phyloP scores from a whole-genome alignment of 2,888 invertebrate species.

The Drosophila histrio region DNA sequence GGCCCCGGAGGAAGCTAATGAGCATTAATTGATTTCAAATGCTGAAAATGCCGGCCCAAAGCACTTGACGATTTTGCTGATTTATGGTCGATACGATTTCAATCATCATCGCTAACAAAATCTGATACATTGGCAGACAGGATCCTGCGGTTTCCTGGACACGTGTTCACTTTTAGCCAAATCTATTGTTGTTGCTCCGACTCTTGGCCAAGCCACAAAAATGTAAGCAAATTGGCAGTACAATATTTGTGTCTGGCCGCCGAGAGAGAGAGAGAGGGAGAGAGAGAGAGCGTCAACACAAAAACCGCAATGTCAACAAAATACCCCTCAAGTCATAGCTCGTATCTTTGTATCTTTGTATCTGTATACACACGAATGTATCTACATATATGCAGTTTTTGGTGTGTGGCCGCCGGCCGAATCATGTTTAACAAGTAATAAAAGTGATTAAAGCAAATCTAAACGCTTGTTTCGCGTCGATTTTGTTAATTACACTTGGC shows the following conservation, averaged over 20 bases:
- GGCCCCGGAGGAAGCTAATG: constrained; percentile 39
- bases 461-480: constrained; percentile 54
- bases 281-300: constrained; percentile 14
- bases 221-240: constrained; percentile 21
- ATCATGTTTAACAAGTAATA: constrained; percentile 73
- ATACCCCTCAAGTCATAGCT: constrained; percentile 22
- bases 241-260: constrained; percentile 37
- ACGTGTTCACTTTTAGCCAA: constrained; percentile 45
- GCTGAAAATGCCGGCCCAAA: constrained; percentile 1
- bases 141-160: constrained; percentile 69
- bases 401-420: constrained; percentile 47
- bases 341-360: constrained; percentile 14
- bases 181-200: constrained; percentile 2
- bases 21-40: constrained; percentile 64
- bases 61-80: constrained; percentile 27
- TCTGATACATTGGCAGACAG: constrained; percentile 43
- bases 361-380: constrained; percentile 6
- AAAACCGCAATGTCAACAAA: constrained; percentile 69
- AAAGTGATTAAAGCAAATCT: constrained; percentile 72
- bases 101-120: constrained; percentile 13
- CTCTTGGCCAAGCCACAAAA: constrained; percentile 27
- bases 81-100: constrained; percentile 28
- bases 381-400: constrained; percentile 24
- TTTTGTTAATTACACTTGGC: constrained; percentile 41
- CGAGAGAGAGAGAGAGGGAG: no score